Percentiles rank a stretch among this genome's conserved stretches.
Conservation (phyloP, 2,797 vertebrate species). For the Falco columbarius region DNA sequence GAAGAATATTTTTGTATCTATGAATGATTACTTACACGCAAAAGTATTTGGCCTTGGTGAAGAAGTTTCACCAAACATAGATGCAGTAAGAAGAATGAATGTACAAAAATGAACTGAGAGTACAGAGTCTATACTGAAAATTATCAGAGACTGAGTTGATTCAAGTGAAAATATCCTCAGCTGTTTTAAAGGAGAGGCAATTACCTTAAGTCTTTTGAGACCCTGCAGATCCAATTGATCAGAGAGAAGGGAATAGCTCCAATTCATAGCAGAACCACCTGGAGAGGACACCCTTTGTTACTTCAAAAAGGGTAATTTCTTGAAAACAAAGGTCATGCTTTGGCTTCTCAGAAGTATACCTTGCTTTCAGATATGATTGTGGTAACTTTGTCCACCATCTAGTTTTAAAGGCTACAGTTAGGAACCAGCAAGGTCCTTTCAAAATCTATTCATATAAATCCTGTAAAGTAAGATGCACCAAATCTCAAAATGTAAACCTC, state of each 20-base stretch:
- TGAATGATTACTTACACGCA: background rate
- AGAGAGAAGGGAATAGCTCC: background rate
- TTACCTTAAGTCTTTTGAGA: background rate
- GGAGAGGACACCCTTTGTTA: background rate
- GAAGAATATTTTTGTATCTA: background rate
- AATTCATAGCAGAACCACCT: background rate
- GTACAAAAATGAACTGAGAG: background rate
- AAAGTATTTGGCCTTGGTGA: background rate
- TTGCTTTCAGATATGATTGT: background rate
- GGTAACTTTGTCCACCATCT: background rate
- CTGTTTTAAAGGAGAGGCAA: background rate
- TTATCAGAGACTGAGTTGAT: background rate
- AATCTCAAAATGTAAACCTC: background rate
- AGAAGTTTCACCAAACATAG: background rate
- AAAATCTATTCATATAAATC: background rate
- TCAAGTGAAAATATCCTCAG: background rate
- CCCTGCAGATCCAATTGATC: background rate
- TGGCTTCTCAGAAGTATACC: background rate
- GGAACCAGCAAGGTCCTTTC: background rate
- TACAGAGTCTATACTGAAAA: background rate
- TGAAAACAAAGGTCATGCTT: background rate
- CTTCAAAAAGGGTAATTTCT: background rate
- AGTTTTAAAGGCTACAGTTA: background rate
- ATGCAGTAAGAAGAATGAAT: background rate
- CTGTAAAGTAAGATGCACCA: background rate